These are phyloP conservation scores for Chamaea fasciata DNA, from an alignment of 2,113 vertebrate species.

Conservation along the genomic window DNA sequence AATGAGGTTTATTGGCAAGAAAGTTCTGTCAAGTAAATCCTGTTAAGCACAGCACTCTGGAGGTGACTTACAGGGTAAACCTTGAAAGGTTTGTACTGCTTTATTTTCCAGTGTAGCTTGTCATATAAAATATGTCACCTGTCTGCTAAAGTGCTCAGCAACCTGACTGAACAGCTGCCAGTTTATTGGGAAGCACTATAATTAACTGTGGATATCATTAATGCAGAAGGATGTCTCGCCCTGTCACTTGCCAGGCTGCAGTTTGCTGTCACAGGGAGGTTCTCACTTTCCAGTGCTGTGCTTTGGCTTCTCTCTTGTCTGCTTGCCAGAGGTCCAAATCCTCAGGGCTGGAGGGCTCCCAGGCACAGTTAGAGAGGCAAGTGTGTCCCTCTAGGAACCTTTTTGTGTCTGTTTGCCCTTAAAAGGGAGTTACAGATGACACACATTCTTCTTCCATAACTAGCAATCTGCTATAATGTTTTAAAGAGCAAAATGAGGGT, in stretches of 20 bases:
- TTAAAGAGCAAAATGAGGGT: background rate
- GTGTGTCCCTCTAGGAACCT: background rate
- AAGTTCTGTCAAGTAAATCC: background rate
- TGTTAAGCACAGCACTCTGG: background rate
- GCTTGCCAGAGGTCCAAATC: background rate
- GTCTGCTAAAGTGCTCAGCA: background rate
- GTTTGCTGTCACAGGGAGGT: background rate
- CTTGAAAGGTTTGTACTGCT: background rate
- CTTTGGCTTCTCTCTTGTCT: background rate
- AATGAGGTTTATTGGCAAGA: conserved; percentile 27
- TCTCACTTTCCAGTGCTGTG: background rate
- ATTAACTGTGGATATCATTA: background rate
- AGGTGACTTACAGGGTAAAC: background rate
- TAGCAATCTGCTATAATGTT: background rate
- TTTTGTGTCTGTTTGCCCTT: conserved; percentile 31
- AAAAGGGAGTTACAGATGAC: conserved; percentile 29
- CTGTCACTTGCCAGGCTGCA: background rate
- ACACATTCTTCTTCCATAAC: conserved; percentile 52
- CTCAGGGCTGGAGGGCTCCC: background rate
- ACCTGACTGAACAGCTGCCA: conserved; percentile 12
- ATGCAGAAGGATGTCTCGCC: background rate
- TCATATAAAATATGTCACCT: conserved; percentile 13
- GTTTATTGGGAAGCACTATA: background rate
- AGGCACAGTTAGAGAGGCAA: background rate
- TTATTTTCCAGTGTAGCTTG: background rate